Conservation (phyloP, 2,113 vertebrate genomes). For the Hippocampus comes region DNA sequence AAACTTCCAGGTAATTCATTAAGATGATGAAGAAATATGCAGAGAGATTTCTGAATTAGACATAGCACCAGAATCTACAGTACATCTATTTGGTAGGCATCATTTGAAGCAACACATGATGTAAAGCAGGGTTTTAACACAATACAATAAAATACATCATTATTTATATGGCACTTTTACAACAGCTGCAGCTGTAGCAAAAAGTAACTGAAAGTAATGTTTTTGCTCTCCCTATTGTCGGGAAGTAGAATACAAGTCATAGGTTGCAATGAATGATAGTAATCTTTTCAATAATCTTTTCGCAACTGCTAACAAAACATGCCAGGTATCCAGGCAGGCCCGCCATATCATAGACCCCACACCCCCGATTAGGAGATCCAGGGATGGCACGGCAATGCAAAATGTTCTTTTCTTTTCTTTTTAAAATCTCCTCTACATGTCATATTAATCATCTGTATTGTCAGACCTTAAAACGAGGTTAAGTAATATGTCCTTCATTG, state of each 20-base stretch:
- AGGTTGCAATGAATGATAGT: background rate
- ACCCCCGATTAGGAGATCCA: background rate
- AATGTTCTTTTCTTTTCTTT: too few relatives aligned
- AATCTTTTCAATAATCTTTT: background rate
- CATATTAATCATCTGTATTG: too few relatives aligned
- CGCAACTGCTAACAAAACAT: background rate
- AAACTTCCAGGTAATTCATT: conserved; percentile 42
- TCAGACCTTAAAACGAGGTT: too few relatives aligned
- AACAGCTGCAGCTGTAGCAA: too few relatives aligned
- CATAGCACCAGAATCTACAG: conserved; percentile 18
- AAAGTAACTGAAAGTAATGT: background rate
- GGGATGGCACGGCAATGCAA: background rate
- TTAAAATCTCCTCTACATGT: too few relatives aligned
- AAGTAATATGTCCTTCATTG: too few relatives aligned
- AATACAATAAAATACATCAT: too few relatives aligned
- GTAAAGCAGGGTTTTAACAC: background rate
- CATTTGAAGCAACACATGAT: conserved; percentile 20
- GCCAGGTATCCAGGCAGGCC: background rate
- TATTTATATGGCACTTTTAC: background rate
- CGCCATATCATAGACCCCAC: background rate
- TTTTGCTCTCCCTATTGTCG: background rate
- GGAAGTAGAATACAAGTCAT: background rate
- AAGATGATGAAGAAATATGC: conserved; percentile 27
- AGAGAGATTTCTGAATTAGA: conserved; percentile 33
- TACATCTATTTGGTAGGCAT: conserved; percentile 29